A percentile compares a stretch with the other conserved stretches of the same genome.
phyloP scores from a whole-genome alignment of 2,797 vertebrate species.

The Tapirus indicus region DNA sequence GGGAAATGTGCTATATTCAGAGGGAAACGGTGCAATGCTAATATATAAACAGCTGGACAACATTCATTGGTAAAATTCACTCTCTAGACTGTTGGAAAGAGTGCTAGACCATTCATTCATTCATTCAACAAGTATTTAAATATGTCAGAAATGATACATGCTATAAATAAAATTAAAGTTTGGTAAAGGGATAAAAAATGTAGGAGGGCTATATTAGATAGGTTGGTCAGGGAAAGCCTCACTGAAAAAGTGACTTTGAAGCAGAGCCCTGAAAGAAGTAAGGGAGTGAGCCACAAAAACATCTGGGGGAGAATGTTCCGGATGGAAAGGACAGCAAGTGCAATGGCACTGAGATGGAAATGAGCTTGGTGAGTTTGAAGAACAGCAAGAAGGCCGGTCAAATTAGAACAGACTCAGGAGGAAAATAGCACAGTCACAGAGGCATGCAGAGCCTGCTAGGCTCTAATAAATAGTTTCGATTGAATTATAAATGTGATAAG shows the following conservation, averaged over 20 bases:
- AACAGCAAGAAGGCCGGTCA: background rate
- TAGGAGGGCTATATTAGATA: background rate
- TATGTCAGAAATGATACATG: background rate
- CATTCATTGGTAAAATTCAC: background rate
- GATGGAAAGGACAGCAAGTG: background rate
- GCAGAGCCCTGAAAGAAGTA: background rate
- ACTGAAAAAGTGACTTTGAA: background rate
- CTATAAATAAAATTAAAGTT: slow-evolving; percentile 19
- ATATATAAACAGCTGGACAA: background rate
- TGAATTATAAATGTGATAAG: background rate
- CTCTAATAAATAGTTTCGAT: background rate
- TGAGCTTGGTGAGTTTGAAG: background rate
- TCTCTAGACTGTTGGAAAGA: background rate
- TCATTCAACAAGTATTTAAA: background rate
- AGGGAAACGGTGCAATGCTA: background rate
- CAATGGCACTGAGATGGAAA: background rate
- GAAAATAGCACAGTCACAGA: background rate
- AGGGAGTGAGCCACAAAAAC: background rate
- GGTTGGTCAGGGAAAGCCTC: background rate
- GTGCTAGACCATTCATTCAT: background rate
- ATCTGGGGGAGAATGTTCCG: background rate
- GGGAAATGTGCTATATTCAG: background rate
- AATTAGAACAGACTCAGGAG: background rate
- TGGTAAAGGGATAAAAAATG: background rate
- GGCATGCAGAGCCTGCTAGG: background rate